Evolutionary conservation across 2,888 invertebrate species (phyloP), one percentile per base, ranked within the genome.

Genomic region (Hyposoter didymator): DNA sequence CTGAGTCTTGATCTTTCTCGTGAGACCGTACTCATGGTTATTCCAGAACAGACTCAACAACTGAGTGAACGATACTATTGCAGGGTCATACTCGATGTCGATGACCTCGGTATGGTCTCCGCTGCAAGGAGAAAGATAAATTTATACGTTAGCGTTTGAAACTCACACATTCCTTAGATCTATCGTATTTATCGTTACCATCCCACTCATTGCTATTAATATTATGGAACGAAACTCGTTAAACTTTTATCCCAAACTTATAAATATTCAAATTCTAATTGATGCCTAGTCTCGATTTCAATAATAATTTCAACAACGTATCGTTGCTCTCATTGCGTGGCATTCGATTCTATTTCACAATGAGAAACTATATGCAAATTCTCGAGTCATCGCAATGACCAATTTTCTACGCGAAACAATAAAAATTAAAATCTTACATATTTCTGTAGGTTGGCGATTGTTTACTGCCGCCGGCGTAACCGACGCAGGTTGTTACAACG

Each of bases 31-130:
- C 93, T 99, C 98, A 93, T 99, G 99, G 93, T 98, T 97, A 79
- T 96, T 96, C 98, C 99, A 99, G 95, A 99, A 99, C 89, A 98
- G 94, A 79, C 97, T 95, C 76, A 99, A 94, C 32, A 99, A 94
- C 22, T 97, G 95, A 78, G 96, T 95, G 92, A 96, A 99, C 0
- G 96, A 95, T 19, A 97, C 96, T 2, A 96, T 94, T 86, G 96
- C 95, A 7, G 99, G 98, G 93, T 99, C 98, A 92, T 96, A 99
- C 92, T 98, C 97, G 87, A 99, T 95, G 94, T 99, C 97, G 82
- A 99, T 96, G 28, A 98, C 97, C 95, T 99, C 99, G 19, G 98
- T 98, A 93, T 99, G 99, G 93, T 99, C 98, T 17, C 98, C 98
- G 90, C 98, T 99, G 94, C 43, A 76, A 76, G 32, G 47, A 76